A percentile compares a stretch with the other conserved stretches of the same genome.
Evolutionary conservation across 2,113 vertebrate species (phyloP).

Genomic region (Verasper variegatus): DNA sequence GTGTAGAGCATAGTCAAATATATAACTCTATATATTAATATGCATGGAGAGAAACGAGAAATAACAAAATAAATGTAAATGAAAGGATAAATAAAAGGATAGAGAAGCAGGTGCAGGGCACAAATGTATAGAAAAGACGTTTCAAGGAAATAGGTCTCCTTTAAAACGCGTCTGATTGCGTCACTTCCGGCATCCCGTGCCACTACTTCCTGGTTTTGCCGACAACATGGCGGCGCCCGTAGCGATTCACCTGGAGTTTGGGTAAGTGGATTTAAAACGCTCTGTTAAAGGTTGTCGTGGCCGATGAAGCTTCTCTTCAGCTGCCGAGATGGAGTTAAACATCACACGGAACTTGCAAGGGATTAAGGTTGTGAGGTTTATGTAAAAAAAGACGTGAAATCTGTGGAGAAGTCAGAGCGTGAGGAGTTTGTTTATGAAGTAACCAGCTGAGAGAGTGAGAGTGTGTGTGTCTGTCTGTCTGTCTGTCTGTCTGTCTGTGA

Average conservation of each 20-base stretch:
- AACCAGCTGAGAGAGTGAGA: too few species aligned
- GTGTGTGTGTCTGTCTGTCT: too few species aligned
- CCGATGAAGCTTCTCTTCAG: background rate
- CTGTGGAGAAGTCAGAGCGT: background rate
- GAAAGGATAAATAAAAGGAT: too few species aligned
- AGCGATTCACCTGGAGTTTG: slow-evolving; percentile 90
- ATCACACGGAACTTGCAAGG: rapidly evolving
- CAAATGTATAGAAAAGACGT: too few species aligned
- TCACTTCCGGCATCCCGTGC: slow-evolving; percentile 59
- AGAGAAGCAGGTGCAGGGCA: too few species aligned
- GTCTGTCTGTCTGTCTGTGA: too few species aligned
- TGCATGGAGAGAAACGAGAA: too few species aligned
- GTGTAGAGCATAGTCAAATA: too few species aligned
- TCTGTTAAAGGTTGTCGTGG: rapidly evolving
- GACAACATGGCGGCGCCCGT: slow-evolving; percentile 91
- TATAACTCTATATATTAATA: too few species aligned
- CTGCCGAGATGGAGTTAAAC: rapidly evolving
- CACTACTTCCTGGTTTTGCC: slow-evolving; percentile 66
- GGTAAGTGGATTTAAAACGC: slow-evolving; percentile 81
- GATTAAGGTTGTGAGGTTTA: rapidly evolving
- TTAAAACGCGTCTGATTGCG: slow-evolving; percentile 18
- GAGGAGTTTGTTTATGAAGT: slow-evolving; percentile 21
- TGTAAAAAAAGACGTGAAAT: background rate
- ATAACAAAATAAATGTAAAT: too few species aligned
- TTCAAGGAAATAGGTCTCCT: background rate